Evolutionary conservation across 2,113 vertebrate species (phyloP).

Genomic region (Trematocara macrostoma): DNA sequence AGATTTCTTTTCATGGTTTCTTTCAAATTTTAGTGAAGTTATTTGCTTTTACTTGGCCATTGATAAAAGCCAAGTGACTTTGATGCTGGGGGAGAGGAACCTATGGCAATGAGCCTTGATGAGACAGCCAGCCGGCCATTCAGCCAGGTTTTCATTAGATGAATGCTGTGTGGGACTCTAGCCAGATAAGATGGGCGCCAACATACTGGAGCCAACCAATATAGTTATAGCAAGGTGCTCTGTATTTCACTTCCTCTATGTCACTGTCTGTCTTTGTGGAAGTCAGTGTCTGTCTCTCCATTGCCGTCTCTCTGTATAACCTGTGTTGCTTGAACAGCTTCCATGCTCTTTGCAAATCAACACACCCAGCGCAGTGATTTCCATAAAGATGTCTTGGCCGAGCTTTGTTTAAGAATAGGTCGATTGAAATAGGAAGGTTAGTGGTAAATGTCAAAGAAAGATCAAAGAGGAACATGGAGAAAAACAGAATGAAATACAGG

Average conservation of each 20-base stretch:
- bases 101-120: constrained; percentile 65
- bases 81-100: constrained; percentile 64
- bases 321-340: constrained; percentile 17
- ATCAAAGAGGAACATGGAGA: constrained; percentile 45
- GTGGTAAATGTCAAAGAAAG: constrained; percentile 72
- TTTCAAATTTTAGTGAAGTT: constrained; percentile 56
- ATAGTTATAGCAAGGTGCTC: constrained; percentile 71
- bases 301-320: constrained; percentile 10
- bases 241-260: constrained; percentile 61
- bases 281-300: constrained; percentile 26
- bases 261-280: constrained; percentile 53
- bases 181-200: constrained; percentile 70
- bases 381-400: constrained; percentile 66
- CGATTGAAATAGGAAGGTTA: constrained; percentile 69
- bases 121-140: constrained; percentile 57
- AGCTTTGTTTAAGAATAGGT: constrained; percentile 67
- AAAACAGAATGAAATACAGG: neutral
- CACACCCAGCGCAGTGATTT: constrained; percentile 59
- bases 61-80: constrained; percentile 71
- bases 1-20: constrained; percentile 43
- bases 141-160: constrained; percentile 73
- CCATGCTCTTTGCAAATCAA: constrained; percentile 67
- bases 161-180: constrained; percentile 64
- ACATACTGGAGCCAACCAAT: constrained; percentile 65
- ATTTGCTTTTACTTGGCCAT: constrained; percentile 69